These are phyloP conservation scores for Heliconius ismenius DNA, from an alignment of 2,888 invertebrate species.

Conservation along the genomic window DNA sequence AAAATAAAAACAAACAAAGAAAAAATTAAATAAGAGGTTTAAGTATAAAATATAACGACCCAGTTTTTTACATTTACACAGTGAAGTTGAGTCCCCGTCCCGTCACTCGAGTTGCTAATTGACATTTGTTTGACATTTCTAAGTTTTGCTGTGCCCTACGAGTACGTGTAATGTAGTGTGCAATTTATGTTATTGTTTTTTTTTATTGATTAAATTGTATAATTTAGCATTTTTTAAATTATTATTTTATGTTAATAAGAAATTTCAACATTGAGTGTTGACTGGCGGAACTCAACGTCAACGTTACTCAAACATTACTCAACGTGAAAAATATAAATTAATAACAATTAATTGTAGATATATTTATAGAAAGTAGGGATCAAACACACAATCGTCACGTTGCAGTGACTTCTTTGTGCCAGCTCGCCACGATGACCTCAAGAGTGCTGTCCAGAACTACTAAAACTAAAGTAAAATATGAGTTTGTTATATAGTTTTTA, in stretches of 20 bases:
- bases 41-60: slow-evolving; percentile 27
- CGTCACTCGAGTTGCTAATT: slow-evolving; percentile 38
- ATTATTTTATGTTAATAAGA: background rate
- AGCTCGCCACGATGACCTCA: too few relatives aligned
- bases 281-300: too few relatives aligned
- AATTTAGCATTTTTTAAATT: background rate
- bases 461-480: background rate
- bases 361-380: too few relatives aligned
- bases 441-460: too few relatives aligned
- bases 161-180: slow-evolving; percentile 3
- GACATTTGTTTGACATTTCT: slow-evolving; percentile 41
- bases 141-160: slow-evolving; percentile 28
- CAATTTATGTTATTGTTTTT: slow-evolving; percentile 1
- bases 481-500: background rate
- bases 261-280: background rate
- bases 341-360: too few relatives aligned
- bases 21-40: slow-evolving; percentile 16
- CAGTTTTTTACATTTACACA: slow-evolving; percentile 29
- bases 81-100: slow-evolving; percentile 27
- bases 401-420: too few relatives aligned
- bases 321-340: too few relatives aligned
- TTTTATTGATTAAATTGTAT: slow-evolving; percentile 16
- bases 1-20: background rate
- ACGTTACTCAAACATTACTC: too few relatives aligned
- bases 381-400: too few relatives aligned